Base-by-base conservation (phyloP, 92 coral and sea anemone genomes). In the Phenganax subtilis region DNA sequence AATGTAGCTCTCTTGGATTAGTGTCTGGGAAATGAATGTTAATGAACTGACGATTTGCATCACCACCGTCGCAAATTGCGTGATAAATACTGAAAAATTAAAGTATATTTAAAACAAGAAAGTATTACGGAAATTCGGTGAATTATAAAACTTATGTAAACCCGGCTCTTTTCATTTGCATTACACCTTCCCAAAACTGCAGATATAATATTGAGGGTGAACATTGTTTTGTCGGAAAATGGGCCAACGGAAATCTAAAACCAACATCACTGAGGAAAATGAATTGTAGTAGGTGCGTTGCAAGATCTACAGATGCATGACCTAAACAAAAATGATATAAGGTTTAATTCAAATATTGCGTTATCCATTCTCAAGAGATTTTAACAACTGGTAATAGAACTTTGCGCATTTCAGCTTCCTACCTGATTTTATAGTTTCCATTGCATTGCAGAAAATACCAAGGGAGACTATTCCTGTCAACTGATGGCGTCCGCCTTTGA, bases 171-270 rank as follows among this genome's bases (percentile, higher is more conserved):
- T 72, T 72, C 77, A 72, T 52, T 16, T 51, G 75, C 75, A 69
- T 69, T 51, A 69, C 75, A 69, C 75, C 75, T 16, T 69, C 75
- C 75, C 75, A 69, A 51, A 69, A 25, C 31, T 69, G 75, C 12
- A 69, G 55, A 51, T 69, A 69, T 51, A 69, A 7, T 12, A 54
- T 30, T 54, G 77, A 51, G 17, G 77, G 51, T 7, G 57, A 57
- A 72, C 77, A 72, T 72, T 72, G 59, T 20, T 31, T n/a, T 12
- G 77, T 72, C 51, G 77, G 77, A 51, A 72, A 72, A 72, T 72
- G 77, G 59, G 77, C 77, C 6, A 72, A 51, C 57, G 77, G 77
- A 25, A 72, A 47, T 28, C 59, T 51, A 51, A 47, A 72, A 16
- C 59, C 57, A 37, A 57, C n/a, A 54, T 72, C 77, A 72, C 77